phyloP scores from a whole-genome alignment of 2,797 vertebrate species.

The Esox masquinongy region DNA sequence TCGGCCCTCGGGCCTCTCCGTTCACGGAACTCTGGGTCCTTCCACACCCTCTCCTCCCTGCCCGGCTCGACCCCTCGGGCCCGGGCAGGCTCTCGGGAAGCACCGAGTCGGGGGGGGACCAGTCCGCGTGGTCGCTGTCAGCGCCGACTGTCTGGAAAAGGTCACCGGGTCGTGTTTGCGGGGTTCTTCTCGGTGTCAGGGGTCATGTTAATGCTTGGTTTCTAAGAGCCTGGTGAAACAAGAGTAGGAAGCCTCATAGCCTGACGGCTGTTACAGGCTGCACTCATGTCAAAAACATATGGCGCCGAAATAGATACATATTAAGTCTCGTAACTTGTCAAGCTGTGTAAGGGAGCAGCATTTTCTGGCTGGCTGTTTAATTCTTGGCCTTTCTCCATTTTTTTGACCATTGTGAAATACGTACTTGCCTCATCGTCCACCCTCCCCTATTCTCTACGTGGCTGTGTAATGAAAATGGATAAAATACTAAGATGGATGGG shows the following conservation, averaged over 20 bases:
- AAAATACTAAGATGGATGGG: neutral
- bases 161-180: neutral
- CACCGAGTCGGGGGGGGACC: neutral
- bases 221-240: neutral
- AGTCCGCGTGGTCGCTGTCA: neutral
- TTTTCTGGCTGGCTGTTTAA: neutral
- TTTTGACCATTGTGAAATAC: neutral
- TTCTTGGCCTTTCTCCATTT: neutral
- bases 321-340: neutral
- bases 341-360: neutral
- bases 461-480: neutral
- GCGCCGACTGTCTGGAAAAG: neutral
- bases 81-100: too few species aligned
- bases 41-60: neutral
- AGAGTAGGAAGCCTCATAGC: neutral
- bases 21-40: neutral
- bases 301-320: constrained; percentile 32
- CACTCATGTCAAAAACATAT: constrained; percentile 47
- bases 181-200: neutral
- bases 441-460: neutral
- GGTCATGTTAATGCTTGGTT: neutral
- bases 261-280: neutral
- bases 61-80: too few species aligned
- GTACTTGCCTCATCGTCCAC: neutral
- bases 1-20: neutral